Evolutionary conservation across 1,140 invertebrate species (phyloP), one percentile per base, ranked within the genome.

Genomic region (Diplogasteroides magnus): DNA sequence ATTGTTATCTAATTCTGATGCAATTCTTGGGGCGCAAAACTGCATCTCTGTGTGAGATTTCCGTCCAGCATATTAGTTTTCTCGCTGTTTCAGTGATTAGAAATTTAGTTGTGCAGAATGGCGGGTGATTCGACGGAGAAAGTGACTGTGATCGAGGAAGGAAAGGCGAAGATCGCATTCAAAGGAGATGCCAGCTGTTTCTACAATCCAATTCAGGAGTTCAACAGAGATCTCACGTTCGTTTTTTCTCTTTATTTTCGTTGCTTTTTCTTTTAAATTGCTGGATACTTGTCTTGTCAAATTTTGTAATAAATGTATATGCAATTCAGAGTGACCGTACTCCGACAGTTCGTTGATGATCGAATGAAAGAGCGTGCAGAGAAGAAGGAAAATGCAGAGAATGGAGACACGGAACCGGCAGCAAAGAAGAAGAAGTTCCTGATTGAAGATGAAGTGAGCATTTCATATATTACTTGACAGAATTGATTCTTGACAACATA

Each of bases 181-280:
- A 64, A 69, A 23, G 79, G 75, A 25, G 60, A 65, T 15, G 60
- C 64, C 14, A 60, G 58, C 27, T 70, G 75, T 15, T 82, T 82
- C 59, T 82, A 82, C 76, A 82, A 82, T 71, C 81, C 79, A 25
- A 77, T 81, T 31, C 80, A 82, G 57, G 81, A 82, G 60, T 82
- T 82, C 61, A 82, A 82, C 74, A 71, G 80, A 15, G 80, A 82
- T 69, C 61, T 82, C 48, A 82, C 81, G 80, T 82, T 67, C 57
- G 64, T 68, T 65, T 19, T 11, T 48, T 6, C 57, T 19, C 23
- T n/a, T n/a, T n/a, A n/a, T n/a, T n/a, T n/a, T n/a, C n/a, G n/a
- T n/a, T n/a, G n/a, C n/a, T n/a, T n/a, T n/a, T n/a, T n/a, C n/a
- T n/a, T n/a, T n/a, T n/a, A n/a, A n/a, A n/a, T n/a, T n/a, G n/a